These are phyloP conservation scores for Agrotis segetum DNA, from an alignment of 2,888 invertebrate genomes.

Conservation along the genomic window DNA sequence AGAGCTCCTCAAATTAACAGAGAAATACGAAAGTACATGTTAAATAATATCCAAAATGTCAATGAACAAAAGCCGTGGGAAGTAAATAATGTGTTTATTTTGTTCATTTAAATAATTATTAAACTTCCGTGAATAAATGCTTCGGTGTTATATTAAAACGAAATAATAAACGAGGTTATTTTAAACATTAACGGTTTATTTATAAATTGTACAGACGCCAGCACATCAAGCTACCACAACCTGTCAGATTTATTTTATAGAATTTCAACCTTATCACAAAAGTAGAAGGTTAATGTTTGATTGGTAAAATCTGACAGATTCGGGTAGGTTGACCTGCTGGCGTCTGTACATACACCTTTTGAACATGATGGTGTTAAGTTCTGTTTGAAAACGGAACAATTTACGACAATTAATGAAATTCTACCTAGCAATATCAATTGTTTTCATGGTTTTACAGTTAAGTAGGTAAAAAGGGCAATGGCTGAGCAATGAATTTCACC, in stretches of 20 bases:
- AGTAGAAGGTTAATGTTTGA: no score
- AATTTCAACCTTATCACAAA: no score
- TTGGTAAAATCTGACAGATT: no score
- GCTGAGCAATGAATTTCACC: neutral
- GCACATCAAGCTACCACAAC: no score
- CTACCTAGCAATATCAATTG: no score
- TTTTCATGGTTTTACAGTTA: no score
- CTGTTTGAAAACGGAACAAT: neutral
- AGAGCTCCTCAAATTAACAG: no score
- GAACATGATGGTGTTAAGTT: neutral
- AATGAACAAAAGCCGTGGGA: neutral
- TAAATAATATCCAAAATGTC: neutral
- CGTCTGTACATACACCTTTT: conserved; percentile 6
- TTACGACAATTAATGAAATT: no score
- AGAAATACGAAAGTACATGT: no score
- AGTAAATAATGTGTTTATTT: neutral
- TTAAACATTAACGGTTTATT: conserved; percentile 1
- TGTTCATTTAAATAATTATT: neutral
- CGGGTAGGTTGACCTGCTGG: no score
- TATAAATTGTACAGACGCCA: neutral
- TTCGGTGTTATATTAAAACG: conserved; percentile 1
- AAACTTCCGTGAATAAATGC: neutral
- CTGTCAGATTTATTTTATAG: no score
- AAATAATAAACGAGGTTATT: conserved; percentile 3
- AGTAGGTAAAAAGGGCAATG: no score